A percentile compares a stretch with the other conserved stretches of the same genome.
Conservation (phyloP, 2,113 vertebrate genomes). For the Oryzias celebensis region DNA sequence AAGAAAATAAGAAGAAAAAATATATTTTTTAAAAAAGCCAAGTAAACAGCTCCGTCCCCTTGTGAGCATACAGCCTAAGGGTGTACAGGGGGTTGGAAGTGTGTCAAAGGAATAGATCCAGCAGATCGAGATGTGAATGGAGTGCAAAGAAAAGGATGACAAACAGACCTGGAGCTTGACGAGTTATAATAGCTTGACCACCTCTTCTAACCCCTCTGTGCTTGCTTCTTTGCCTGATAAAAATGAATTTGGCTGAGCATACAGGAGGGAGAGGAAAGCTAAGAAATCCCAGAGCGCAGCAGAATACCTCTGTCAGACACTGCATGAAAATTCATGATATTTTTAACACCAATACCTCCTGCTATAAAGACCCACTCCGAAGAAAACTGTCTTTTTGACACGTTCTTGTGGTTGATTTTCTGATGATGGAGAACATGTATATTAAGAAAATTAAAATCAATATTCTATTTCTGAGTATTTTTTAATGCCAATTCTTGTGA, state of each 20-base stretch:
- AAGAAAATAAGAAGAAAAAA: slow-evolving; percentile 27
- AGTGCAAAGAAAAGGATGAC: slow-evolving; percentile 33
- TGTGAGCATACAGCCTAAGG: slow-evolving; percentile 40
- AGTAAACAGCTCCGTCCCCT: slow-evolving; percentile 39
- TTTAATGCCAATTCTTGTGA: no score
- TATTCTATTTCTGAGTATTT: no score
- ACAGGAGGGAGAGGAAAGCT: slow-evolving; percentile 7
- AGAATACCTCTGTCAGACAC: no score
- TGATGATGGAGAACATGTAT: no score
- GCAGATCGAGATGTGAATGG: slow-evolving; percentile 41
- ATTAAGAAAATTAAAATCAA: no score
- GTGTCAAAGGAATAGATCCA: slow-evolving; percentile 54
- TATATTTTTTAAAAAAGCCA: not conserved
- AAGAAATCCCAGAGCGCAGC: not conserved
- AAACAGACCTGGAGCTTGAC: slow-evolving; percentile 35
- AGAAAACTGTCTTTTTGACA: no score
- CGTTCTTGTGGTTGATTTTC: no score
- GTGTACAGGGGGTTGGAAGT: slow-evolving; percentile 1
- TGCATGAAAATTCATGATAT: no score
- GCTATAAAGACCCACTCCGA: no score
- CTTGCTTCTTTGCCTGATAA: slow-evolving; percentile 36
- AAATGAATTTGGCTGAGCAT: slow-evolving; percentile 45
- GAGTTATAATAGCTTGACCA: slow-evolving; percentile 43
- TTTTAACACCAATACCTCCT: no score
- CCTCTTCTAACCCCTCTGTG: slow-evolving; percentile 32